Evolutionary conservation across 2,797 vertebrate species (phyloP), one percentile per base, ranked within the genome.

Genomic region (Tragelaphus eurycerus): DNA sequence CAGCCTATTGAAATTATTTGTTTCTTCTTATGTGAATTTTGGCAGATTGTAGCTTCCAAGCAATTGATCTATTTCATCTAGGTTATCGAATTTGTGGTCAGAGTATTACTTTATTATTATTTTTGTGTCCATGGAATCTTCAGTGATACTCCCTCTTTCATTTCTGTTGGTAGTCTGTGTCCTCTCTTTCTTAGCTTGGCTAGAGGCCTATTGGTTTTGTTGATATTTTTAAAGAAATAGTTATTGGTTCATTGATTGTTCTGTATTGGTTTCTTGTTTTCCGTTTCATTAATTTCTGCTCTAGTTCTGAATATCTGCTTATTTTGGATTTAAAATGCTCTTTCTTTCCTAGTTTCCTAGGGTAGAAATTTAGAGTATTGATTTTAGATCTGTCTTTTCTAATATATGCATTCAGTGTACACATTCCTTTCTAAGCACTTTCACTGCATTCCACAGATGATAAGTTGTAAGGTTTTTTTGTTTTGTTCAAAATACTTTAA

Each of bases 171-270:
- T 48, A 55, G 15, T 82, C 34, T 76, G 23, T 86, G 46, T 76
- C 48, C 16, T 74, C 9, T 88, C 14, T 54, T 59, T 71, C 76
- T 46, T 88, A 94, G 25, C 64, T 31, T 78, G 57, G 29, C 76
- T 92, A 29, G 60, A 86, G 16, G 2, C 29, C 54, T 89, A 0
- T 55, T 60, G 27, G 71, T 71, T 96, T 86, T 84, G 52, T 84
- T 84, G 55, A 46, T 62, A 38, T 76, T 88, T 88, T 83, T 38
- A 88, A 62, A 76, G 54, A 95, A 55, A 79, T 55, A 31, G 1
- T 13, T 96, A 92, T 84, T 62, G 64, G 31, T 89, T 89, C 50
- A 89, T 89, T 87, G 46, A 83, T 93, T 93, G 78, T 93, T 85
- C 52, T 85, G 10, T 76, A 4, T 85, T 64, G 52, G 38, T 85